These are phyloP conservation scores for Paguma larvata DNA, from an alignment of 2,797 vertebrate genomes.

Conservation along the genomic window DNA sequence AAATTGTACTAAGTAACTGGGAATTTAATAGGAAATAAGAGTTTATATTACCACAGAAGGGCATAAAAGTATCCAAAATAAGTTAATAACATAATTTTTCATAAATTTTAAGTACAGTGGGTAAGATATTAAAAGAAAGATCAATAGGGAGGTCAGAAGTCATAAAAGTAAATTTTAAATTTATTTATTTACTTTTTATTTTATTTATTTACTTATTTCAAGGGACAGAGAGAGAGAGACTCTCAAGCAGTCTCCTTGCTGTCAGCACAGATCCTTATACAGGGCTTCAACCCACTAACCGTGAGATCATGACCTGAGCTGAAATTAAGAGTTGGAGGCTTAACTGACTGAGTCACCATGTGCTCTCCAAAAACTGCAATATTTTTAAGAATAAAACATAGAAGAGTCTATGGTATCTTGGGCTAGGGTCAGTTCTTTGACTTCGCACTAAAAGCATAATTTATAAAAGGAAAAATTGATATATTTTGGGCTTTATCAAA, in stretches of 20 bases:
- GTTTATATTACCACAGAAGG: background rate
- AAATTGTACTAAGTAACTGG: background rate
- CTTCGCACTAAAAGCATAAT: background rate
- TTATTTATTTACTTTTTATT: background rate
- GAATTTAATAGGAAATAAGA: background rate
- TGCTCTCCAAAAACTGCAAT: background rate
- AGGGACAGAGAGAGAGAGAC: too few species aligned
- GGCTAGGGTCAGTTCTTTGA: background rate
- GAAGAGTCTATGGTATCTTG: background rate
- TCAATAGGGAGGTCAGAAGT: background rate
- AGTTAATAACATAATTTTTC: background rate
- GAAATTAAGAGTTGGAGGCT: too few species aligned
- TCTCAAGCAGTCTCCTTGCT: too few species aligned
- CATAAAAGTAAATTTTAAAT: background rate
- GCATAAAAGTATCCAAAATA: background rate
- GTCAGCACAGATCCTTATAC: too few species aligned
- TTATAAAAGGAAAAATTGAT: background rate
- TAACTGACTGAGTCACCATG: too few species aligned
- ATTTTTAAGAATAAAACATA: background rate
- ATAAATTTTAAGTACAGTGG: background rate
- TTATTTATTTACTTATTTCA: too few species aligned
- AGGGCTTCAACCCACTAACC: too few species aligned
- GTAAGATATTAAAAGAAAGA: background rate
- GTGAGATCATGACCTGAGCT: too few species aligned
- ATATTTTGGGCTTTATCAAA: background rate